Evolutionary conservation across 2,113 vertebrate genomes (phyloP).

Genomic region (Synodontis membranacea): DNA sequence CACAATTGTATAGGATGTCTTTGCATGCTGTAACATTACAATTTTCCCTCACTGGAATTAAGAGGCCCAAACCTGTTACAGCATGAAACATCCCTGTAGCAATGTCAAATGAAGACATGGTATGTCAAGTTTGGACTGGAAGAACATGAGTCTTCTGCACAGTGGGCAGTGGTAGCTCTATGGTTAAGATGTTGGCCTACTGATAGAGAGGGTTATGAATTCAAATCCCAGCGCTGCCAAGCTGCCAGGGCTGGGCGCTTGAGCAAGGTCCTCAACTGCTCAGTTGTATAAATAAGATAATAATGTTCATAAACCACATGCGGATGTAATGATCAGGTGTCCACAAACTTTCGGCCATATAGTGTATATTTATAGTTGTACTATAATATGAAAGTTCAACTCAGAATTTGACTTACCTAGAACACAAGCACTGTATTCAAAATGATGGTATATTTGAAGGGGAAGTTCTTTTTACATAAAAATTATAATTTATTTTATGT

Average conservation of each 20-base stretch:
- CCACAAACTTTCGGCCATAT: background rate
- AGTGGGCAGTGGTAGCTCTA: too few relatives aligned
- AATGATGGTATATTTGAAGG: background rate
- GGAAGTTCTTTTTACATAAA: background rate
- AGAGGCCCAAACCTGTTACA: background rate
- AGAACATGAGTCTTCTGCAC: background rate
- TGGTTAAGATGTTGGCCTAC: too few relatives aligned
- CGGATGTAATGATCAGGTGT: background rate
- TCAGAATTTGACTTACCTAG: background rate
- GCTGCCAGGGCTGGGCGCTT: too few relatives aligned
- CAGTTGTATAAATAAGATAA: too few relatives aligned
- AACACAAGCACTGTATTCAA: background rate
- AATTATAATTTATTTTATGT: background rate
- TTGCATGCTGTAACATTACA: background rate
- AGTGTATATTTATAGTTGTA: background rate
- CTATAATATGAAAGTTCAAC: background rate
- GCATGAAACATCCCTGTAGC: background rate
- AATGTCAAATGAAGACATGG: too few relatives aligned
- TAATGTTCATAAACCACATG: background rate
- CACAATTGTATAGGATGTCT: background rate
- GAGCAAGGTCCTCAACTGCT: too few relatives aligned
- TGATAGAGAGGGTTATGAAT: too few relatives aligned
- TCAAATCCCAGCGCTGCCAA: too few relatives aligned
- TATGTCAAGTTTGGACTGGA: background rate
- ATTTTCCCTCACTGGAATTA: background rate